Conservation (phyloP, 2,797 vertebrate genomes). For the Lagorchestes hirsutus region DNA sequence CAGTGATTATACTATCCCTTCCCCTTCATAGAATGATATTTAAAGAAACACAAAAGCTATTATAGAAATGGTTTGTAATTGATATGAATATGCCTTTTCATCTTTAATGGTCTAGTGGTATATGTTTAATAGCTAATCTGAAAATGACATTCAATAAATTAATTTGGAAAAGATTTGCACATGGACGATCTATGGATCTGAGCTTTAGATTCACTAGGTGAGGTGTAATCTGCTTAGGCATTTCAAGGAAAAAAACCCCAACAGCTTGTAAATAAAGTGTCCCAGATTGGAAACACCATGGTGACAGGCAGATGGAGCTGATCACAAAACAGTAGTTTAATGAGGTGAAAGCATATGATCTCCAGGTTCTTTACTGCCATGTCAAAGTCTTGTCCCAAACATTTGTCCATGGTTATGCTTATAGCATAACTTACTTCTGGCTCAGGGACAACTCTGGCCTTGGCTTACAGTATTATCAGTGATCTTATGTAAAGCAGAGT, state of each 20-base stretch:
- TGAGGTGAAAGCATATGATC: background rate
- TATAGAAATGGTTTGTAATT: background rate
- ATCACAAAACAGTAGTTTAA: constrained; percentile 60
- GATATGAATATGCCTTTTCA: background rate
- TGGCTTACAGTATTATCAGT: constrained; percentile 17
- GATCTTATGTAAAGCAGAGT: background rate
- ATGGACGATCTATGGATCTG: background rate
- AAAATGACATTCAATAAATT: background rate
- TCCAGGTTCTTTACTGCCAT: background rate
- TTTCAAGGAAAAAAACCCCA: constrained; percentile 8
- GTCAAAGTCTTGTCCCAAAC: constrained; percentile 30
- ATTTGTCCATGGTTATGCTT: constrained; percentile 20
- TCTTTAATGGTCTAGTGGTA: background rate
- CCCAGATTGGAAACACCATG: constrained; percentile 31
- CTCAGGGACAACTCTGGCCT: constrained; percentile 13
- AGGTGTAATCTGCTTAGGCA: background rate
- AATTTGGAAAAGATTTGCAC: background rate
- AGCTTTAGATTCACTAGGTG: constrained; percentile 15
- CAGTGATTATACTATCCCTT: background rate
- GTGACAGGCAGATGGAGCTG: constrained; percentile 55
- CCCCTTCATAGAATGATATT: background rate
- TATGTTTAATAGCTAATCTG: background rate
- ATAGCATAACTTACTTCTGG: constrained; percentile 29
- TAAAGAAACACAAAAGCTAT: background rate
- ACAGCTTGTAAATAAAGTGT: constrained; percentile 52